Conservation (phyloP, 2,888 invertebrate species). For the Cyrtodaria siliqua region DNA sequence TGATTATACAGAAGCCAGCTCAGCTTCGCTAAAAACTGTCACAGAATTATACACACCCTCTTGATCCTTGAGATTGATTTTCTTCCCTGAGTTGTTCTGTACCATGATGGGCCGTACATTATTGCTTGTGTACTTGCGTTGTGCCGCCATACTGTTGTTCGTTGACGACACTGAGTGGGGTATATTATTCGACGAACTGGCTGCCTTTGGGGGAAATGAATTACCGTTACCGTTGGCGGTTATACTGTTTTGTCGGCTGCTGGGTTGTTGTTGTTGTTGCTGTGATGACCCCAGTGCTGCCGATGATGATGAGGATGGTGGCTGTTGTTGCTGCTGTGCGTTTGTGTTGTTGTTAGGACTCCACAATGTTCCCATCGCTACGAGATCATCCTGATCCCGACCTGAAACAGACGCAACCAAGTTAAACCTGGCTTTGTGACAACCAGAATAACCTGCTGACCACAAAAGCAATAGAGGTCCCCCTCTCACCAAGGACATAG, state of each 20-base stretch:
- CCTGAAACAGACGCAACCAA: too few species aligned
- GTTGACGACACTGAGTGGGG: constrained; percentile 52
- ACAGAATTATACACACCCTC: constrained; percentile 41
- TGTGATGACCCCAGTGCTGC: constrained; percentile 51
- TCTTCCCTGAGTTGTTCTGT: constrained; percentile 65
- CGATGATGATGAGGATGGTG: constrained; percentile 47
- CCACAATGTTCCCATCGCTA: constrained; percentile 82
- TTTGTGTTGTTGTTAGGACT: constrained; percentile 68
- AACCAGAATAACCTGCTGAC: too few species aligned
- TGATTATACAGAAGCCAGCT: too few species aligned
- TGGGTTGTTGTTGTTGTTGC: constrained; percentile 17
- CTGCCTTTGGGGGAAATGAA: constrained; percentile 54
- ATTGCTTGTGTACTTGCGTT: constrained; percentile 65
- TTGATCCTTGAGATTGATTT: constrained; percentile 56
- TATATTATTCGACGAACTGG: constrained; percentile 36
- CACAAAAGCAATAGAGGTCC: too few species aligned
- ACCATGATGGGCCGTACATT: constrained; percentile 66
- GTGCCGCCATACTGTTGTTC: constrained; percentile 56
- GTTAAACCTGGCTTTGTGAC: too few species aligned
- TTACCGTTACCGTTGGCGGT: constrained; percentile 53
- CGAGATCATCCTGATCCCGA: constrained; percentile 77
- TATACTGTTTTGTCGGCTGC: constrained; percentile 43
- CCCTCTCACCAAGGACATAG: too few species aligned
- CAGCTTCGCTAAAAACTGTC: too few species aligned
- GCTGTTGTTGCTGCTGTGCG: constrained; percentile 10